Conservation (phyloP, 2,888 invertebrate genomes). For the Drosophila suboccidentalis region DNA sequence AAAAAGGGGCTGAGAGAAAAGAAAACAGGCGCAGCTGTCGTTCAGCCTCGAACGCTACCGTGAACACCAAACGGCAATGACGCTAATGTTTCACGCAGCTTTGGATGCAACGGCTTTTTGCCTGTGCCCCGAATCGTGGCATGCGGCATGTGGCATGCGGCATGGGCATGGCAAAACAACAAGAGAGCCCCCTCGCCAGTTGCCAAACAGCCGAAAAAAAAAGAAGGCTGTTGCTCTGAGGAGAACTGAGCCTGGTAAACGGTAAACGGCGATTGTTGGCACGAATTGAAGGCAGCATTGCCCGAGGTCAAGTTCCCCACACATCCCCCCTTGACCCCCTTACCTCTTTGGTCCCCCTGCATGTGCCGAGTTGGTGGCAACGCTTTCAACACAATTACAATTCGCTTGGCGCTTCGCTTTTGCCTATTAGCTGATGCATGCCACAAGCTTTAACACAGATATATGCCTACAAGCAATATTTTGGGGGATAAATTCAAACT, state of each 20-base stretch:
- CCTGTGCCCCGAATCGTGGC: not conserved
- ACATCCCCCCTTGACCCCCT: slow-evolving; percentile 6
- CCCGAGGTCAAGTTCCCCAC: slow-evolving; percentile 22
- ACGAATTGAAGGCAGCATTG: slow-evolving; percentile 11
- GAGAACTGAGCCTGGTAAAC: slow-evolving; percentile 5
- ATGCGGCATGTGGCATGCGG: not conserved
- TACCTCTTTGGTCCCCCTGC: not conserved
- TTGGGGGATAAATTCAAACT: too few species aligned
- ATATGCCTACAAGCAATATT: too few species aligned
- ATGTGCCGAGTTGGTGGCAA: slow-evolving; percentile 7
- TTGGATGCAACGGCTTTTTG: slow-evolving; percentile 53
- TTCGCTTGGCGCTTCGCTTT: slow-evolving; percentile 18
- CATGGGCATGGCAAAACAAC: slow-evolving; percentile 9
- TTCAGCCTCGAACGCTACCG: slow-evolving; percentile 20
- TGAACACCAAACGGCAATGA: slow-evolving; percentile 52
- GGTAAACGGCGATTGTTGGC: slow-evolving; percentile 17
- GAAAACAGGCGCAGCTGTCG: slow-evolving; percentile 28
- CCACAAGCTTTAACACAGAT: slow-evolving; percentile 8
- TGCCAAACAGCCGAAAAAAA: slow-evolving; percentile 27
- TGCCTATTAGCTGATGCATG: slow-evolving; percentile 12
- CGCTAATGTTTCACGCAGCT: slow-evolving; percentile 72
- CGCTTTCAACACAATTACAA: slow-evolving; percentile 38
- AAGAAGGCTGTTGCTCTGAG: not conserved
- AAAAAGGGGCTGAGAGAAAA: slow-evolving; percentile 11
- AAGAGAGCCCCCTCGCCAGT: slow-evolving; percentile 22